Evolutionary conservation across 35 echinoderm and acorn worm genomes (phyloP), one percentile per base, ranked within the genome.

Genomic region (Amphiura filiformis): DNA sequence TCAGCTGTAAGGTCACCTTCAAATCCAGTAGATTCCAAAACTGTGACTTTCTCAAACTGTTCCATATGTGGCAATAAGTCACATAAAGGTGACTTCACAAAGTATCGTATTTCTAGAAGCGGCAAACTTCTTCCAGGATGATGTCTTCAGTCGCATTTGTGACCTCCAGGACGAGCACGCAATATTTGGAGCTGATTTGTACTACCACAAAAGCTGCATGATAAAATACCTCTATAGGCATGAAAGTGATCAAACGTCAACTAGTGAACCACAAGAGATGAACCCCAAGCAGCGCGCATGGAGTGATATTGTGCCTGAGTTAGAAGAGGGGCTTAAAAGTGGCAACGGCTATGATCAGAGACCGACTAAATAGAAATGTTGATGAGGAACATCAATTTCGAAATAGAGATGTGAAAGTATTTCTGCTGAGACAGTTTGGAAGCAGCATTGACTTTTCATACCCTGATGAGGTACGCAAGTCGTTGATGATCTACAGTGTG

Each of bases 181-280:
- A 77, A n/a, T 77, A 9, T 77, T 77, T 77, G 75, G 75, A 77
- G 75, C 75, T 77, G 75, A 77, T 77, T 77, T 77, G 75, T 77
- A 77, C 75, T 77, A 77, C 75, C 75, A 77, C 75, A 77, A 77
- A 77, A n/a, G 26, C 34, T 77, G 75, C 75, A 77, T 77, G 75
- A 77, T 35, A 77, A 77, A 11, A n/a, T 77, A 77, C 75, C 75
- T 77, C 26, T 23, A 77, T n/a, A 77, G 26, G 75, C 26, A 31
- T 77, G 75, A 77, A 23, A 11, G 5, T 77, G 75, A 4, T 77
- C 75, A 77, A 5, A 31, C 3, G 12, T 77, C 75, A 77, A 77
- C 34, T 77, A 23, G 26, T 31, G 75, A 77, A 77, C 75, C 75
- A 77, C 75, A 77, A n/a, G n/a, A 77, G 75, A 77, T 77, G 75